A percentile compares a stretch with the other conserved stretches of the same genome.
Conservation (phyloP, 2,797 vertebrate genomes). For the Chaunax sp. region DNA sequence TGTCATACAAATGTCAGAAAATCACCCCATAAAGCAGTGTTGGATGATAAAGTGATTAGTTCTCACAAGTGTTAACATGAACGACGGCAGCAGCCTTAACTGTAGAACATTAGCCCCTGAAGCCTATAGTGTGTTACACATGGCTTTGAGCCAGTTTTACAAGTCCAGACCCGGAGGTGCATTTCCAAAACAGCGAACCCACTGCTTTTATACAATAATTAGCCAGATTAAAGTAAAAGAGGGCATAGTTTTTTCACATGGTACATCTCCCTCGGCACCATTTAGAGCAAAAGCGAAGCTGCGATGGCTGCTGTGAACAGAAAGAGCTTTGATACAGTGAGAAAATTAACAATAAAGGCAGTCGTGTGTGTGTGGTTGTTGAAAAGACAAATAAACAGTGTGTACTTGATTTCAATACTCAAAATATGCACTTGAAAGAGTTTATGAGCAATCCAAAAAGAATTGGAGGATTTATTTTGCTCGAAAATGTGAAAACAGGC, state of each 20-base stretch:
- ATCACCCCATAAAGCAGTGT: neutral
- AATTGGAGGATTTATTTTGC: no score
- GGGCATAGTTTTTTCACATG: neutral
- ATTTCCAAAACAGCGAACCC: neutral
- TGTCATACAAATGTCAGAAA: neutral
- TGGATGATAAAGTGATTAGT: conserved; percentile 1
- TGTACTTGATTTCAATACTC: no score
- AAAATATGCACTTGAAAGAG: no score
- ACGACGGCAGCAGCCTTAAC: neutral
- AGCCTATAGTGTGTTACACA: neutral
- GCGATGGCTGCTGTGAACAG: neutral
- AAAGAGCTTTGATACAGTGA: no score
- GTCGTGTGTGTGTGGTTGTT: no score
- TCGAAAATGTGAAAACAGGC: no score
- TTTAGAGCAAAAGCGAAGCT: neutral
- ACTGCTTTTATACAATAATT: neutral
- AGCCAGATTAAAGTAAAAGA: neutral
- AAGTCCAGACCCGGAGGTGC: no score
- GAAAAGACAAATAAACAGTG: no score
- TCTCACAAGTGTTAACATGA: neutral
- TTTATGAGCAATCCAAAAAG: no score
- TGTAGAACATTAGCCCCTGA: neutral
- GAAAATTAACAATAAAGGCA: no score
- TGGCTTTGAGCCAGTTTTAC: neutral
- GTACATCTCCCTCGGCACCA: neutral